A percentile compares a stretch with the other conserved stretches of the same genome.
Conservation (phyloP, 1,140 invertebrate genomes). For the Bombyx mori region ASM3026992v2 NC_085111.1:3604501-3605000, state of each 20-base stretch:
- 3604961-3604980: not conserved
- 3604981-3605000: too few relatives aligned
- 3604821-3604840: slow-evolving; percentile 21
- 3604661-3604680: not conserved
- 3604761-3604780: slow-evolving; percentile 13
- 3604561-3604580: slow-evolving; percentile 1
- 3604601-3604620: too few relatives aligned
- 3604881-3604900: not conserved
- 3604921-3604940: not conserved
- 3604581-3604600: too few relatives aligned
- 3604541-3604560: slow-evolving; percentile 42
- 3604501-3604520: slow-evolving; percentile 25
- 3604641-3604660: not conserved
- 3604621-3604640: not conserved
- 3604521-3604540: slow-evolving; percentile 42
- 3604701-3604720: not conserved
- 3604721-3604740: slow-evolving; percentile 21
- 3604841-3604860: not conserved
- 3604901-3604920: too few relatives aligned
- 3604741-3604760: slow-evolving; percentile 30
- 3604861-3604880: slow-evolving; percentile 1
- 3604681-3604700: not conserved
- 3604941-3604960: not conserved
- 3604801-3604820: slow-evolving; percentile 20
- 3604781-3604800: not conserved